These are phyloP conservation scores for Parelbella ahira DNA, from an alignment of 2,888 invertebrate species.

Conservation along the genomic window DNA sequence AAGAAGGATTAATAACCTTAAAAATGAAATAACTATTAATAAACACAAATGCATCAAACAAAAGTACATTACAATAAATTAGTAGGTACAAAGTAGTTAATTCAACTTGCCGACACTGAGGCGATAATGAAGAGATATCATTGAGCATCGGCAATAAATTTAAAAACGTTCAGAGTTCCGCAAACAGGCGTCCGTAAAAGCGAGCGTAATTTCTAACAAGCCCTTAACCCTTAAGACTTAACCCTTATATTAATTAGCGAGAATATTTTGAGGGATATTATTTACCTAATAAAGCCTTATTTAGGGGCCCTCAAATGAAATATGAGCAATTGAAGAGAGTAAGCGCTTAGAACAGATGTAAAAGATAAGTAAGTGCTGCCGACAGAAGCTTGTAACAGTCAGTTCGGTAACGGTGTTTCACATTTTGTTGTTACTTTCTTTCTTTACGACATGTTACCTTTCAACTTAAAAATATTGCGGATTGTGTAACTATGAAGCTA, in stretches of 20 bases:
- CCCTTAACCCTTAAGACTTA: no score
- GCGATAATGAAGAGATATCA: slow-evolving; percentile 12
- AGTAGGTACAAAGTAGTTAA: no score
- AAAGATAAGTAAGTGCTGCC: slow-evolving; percentile 17
- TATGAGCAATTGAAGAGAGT: slow-evolving; percentile 71
- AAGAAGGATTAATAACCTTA: no score
- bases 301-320: slow-evolving; percentile 71
- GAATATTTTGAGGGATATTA: slow-evolving; percentile 76
- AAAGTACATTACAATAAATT: no score
- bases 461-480: no score
- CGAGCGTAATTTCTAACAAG: slow-evolving; percentile 44
- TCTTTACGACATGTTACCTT: no score
- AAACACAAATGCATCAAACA: no score
- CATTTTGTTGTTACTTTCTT: no score
- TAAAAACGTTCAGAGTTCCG: slow-evolving; percentile 36
- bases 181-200: slow-evolving; percentile 39
- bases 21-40: no score
- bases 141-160: slow-evolving; percentile 32
- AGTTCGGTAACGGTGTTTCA: no score
- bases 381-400: slow-evolving; percentile 16
- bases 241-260: slow-evolving; percentile 76
- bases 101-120: no score
- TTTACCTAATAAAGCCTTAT: slow-evolving; percentile 78
- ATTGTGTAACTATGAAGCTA: no score
- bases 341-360: slow-evolving; percentile 54